Percentiles rank a stretch among this genome's conserved stretches.
These are phyloP conservation scores for Phymorhynchus buccinoides DNA, from an alignment of 1,140 invertebrate species.

Conservation along the genomic window DNA sequence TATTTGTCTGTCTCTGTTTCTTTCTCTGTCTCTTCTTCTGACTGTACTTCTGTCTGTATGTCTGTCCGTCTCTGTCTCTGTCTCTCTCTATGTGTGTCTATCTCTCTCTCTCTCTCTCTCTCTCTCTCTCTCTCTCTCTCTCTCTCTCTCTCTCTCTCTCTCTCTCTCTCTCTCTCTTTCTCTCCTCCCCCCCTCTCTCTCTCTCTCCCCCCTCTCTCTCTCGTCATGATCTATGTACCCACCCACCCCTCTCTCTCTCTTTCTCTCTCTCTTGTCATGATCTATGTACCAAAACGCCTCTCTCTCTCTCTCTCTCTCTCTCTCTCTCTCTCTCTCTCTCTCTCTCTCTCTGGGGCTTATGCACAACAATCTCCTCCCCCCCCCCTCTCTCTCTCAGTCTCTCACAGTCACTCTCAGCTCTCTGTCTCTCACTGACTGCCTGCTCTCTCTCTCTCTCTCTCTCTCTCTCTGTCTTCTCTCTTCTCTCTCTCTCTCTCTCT, in stretches of 20 bases:
- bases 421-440: too few species aligned
- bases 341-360: not conserved
- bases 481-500: too few species aligned
- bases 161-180: not conserved
- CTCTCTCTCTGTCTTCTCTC: not conserved
- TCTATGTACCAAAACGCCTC: too few species aligned
- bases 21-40: not conserved
- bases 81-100: not conserved
- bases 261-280: too few species aligned
- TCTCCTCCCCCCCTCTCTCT: not conserved
- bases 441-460: not conserved
- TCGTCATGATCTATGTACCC: too few species aligned
- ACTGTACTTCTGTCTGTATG: not conserved
- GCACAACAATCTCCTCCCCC: too few species aligned
- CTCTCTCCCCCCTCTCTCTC: not conserved
- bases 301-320: not conserved
- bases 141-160: slow-evolving; percentile 13
- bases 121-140: not conserved
- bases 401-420: not conserved
- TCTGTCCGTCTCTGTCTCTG: not conserved
- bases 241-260: not conserved
- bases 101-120: not conserved
- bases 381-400: not conserved
- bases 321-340: not conserved
- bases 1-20: not conserved